These are phyloP conservation scores for Phyllostomus hastatus DNA, from an alignment of 2,113 vertebrate species.

Conservation along the genomic window DNA sequence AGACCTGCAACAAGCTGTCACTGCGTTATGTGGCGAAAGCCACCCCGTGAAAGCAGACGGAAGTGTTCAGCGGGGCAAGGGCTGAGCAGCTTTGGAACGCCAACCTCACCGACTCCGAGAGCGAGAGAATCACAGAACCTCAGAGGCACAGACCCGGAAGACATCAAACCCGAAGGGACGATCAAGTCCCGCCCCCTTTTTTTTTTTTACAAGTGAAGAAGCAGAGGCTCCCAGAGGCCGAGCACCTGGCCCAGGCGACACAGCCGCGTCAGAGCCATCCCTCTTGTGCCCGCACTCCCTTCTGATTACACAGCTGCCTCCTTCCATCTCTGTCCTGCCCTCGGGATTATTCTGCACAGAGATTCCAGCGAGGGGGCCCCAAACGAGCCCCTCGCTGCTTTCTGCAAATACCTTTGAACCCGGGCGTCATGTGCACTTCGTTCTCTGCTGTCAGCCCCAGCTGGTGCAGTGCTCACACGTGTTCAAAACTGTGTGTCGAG, in stretches of 20 bases:
- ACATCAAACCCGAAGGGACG: not conserved
- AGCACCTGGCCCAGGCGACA: not conserved
- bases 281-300: fast-evolving
- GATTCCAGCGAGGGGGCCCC: not conserved
- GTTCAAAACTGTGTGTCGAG: fast-evolving
- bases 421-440: fast-evolving
- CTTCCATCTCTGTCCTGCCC: not conserved
- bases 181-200: fast-evolving
- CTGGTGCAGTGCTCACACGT: fast-evolving
- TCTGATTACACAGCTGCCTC: not conserved
- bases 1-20: not conserved
- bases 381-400: not conserved
- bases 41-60: fast-evolving
- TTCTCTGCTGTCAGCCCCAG: not conserved
- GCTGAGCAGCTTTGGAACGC: not conserved
- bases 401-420: not conserved
- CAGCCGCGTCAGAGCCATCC: not conserved
- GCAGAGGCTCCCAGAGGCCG: not conserved
- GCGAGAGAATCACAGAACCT: not conserved
- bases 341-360: not conserved
- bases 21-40: fast-evolving
- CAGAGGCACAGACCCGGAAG: not conserved
- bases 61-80: not conserved
- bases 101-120: not conserved
- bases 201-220: not conserved